Evolutionary conservation across 1,140 invertebrate genomes (phyloP), one percentile per base, ranked within the genome.

Genomic region (Drosophila bocki): DNA sequence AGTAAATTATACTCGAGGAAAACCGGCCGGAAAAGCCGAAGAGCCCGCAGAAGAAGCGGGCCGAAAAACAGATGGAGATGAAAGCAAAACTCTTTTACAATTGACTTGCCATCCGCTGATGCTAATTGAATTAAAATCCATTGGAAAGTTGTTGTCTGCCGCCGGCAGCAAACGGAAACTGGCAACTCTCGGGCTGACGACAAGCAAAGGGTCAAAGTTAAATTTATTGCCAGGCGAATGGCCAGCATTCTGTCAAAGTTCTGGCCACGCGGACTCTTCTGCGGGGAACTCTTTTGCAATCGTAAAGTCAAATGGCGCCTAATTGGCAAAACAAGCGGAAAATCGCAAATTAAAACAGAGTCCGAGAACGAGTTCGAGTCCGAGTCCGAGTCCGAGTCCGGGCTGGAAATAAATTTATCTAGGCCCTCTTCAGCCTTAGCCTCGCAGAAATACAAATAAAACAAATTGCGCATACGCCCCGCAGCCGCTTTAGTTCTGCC

Each of bases 271-370:
- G 45, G 35, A 48, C 47, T 77, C 45, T 69, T 39, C 61, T 22
- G 26, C 41, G 22, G 37, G 44, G 29, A 35, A 45, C 32, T 56
- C 39, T 67, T 50, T 60, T 26, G 59, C 72, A 65, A 76, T 81
- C 53, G 79, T 65, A 82, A 82, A 84, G 85, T 90, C 85, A 85
- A 88, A 84, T 90, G 86, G 81, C 85, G 85, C 69, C 81, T 90
- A 88, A 88, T 90, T 90, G 85, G 81, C 70, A 88, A 90, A 88
- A 90, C 84, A 90, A 78, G 85, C 85, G 69, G 80, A 88, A 90
- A 88, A 88, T 88, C 81, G 80, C 80, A 84, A 88, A 81, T 88
- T 88, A 80, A 83, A 86, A 68, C 57, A 50, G 64, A 88, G 80
- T 80, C 76, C 69, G 45, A 62, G 41, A 48, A 47, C 56, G 33